Conservation (phyloP, 30 jellyfish, hydroid and myxozoan genomes). For the Aurelia aurita region DNA sequence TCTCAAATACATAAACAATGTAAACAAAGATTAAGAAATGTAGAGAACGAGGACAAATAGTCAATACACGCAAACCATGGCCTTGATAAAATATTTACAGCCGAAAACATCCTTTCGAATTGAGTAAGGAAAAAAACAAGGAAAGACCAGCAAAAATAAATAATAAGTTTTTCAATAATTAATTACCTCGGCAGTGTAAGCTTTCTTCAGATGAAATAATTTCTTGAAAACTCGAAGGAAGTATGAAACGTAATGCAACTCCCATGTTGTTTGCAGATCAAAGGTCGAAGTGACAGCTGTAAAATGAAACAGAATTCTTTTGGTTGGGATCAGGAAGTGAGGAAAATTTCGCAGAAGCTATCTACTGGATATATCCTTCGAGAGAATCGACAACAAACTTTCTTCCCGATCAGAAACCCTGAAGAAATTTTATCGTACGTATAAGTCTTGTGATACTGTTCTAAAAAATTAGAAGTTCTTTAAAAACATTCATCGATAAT, state of each 20-base stretch:
- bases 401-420: too few species aligned
- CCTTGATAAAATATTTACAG: neutral
- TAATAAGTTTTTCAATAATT: neutral
- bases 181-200: slow-evolving; percentile 76
- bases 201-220: slow-evolving; percentile 61
- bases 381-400: too few species aligned
- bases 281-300: slow-evolving; percentile 43
- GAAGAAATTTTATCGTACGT: too few species aligned
- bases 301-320: neutral
- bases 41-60: neutral
- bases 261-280: slow-evolving; percentile 74
- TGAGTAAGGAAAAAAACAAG: too few species aligned
- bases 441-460: too few species aligned
- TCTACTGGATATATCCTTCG: too few species aligned
- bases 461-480: too few species aligned
- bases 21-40: neutral
- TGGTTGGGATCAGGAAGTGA: neutral
- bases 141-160: slow-evolving; percentile 30
- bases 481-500: too few species aligned
- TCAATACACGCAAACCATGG: slow-evolving; percentile 21
- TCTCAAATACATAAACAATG: slow-evolving; percentile 17
- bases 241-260: slow-evolving; percentile 67
- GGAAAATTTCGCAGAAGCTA: too few species aligned
- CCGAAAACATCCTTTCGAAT: slow-evolving; percentile 1
- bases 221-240: slow-evolving; percentile 74